Conservation (phyloP, 2,888 invertebrate genomes). For the Chouioia cunea region DNA sequence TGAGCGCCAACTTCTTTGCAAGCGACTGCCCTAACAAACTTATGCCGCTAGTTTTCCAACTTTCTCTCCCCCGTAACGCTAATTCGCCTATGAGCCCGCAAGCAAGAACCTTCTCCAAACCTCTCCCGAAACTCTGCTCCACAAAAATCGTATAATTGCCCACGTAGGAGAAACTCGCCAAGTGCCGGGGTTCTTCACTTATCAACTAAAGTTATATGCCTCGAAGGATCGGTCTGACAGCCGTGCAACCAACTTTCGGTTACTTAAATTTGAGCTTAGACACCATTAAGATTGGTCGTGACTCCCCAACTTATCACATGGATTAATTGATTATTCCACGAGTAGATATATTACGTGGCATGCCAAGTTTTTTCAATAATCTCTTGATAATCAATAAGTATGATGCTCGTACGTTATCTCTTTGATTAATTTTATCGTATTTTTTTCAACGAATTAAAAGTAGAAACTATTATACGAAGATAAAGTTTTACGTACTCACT, state of each 20-base stretch:
- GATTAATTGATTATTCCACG: too few species aligned
- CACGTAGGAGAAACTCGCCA: conserved; percentile 18
- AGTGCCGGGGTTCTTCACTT: conserved; percentile 26
- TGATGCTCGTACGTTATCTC: too few species aligned
- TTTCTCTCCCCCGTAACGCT: conserved; percentile 25
- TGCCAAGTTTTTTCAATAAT: too few species aligned
- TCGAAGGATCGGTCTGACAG: too few species aligned
- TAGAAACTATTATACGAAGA: too few species aligned
- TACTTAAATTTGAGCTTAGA: conserved; percentile 1
- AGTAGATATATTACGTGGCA: too few species aligned
- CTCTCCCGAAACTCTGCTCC: background rate
- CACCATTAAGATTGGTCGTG: background rate
- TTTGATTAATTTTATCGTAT: too few species aligned
- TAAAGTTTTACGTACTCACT: too few species aligned
- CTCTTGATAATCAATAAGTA: too few species aligned
- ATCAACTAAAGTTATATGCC: conserved; percentile 4
- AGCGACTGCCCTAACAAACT: conserved; percentile 46
- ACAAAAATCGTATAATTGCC: conserved; percentile 27
- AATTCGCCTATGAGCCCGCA: conserved; percentile 20
- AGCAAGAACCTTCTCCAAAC: conserved; percentile 4
- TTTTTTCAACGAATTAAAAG: too few species aligned
- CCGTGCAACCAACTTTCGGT: background rate
- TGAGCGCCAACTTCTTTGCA: conserved; percentile 13
- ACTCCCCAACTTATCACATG: too few species aligned
- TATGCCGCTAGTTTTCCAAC: conserved; percentile 29